Percentiles rank a stretch among this genome's conserved stretches.
Evolutionary conservation across 2,113 vertebrate genomes (phyloP).

Genomic region (Peromyscus californicus): DNA sequence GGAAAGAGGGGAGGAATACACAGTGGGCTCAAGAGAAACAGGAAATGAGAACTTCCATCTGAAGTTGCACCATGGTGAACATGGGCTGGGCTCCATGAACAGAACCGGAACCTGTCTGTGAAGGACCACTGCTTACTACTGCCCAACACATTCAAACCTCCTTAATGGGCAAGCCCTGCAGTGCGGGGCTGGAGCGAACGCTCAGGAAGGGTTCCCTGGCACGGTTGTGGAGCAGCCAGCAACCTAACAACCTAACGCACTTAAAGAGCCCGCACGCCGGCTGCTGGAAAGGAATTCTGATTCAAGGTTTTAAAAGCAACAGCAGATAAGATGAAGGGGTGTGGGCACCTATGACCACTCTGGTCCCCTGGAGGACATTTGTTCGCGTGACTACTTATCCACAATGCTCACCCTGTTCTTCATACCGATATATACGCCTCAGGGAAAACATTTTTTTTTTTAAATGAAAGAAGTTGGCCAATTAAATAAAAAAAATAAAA

Average conservation of each 20-base stretch:
- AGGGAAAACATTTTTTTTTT: not conserved
- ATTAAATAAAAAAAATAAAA: not conserved
- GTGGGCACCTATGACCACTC: accelerated
- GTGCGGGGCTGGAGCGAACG: accelerated
- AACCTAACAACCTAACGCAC: not conserved
- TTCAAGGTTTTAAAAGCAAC: not conserved
- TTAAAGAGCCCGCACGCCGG: accelerated
- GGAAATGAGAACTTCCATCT: not conserved
- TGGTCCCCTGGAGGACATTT: not conserved
- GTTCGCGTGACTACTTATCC: not conserved
- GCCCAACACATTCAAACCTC: not conserved
- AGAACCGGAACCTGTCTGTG: accelerated
- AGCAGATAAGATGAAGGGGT: not conserved
- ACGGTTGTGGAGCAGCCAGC: not conserved
- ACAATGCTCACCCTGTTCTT: accelerated
- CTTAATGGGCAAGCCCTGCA: accelerated
- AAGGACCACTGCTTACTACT: not conserved
- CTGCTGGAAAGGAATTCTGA: not conserved
- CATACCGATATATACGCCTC: accelerated
- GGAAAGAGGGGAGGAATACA: not conserved
- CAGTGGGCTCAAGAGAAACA: not conserved
- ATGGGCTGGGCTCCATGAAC: accelerated
- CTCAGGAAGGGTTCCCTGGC: not conserved
- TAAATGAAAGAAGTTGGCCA: not conserved
- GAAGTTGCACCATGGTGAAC: not conserved